Evolutionary conservation across 2,888 invertebrate genomes (phyloP).

Genomic region (Rotaria macrura): DNA sequence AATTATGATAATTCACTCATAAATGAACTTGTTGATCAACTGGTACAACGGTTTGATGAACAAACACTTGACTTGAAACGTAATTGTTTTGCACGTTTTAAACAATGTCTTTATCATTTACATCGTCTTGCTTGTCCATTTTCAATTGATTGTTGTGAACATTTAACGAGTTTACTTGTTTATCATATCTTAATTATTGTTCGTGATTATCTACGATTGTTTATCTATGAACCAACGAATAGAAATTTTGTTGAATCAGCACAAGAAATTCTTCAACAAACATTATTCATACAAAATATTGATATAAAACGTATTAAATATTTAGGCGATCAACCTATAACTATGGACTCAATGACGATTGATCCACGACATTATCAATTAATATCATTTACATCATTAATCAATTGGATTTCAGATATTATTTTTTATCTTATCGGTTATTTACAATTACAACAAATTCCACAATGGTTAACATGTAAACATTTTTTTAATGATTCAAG

Average conservation of each 20-base stretch:
- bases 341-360: too few relatives aligned
- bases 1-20: neutral
- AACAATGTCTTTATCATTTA: neutral
- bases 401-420: neutral
- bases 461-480: too few relatives aligned
- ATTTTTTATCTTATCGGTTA: neutral
- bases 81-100: neutral
- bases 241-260: neutral
- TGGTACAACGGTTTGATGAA: neutral
- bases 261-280: conserved; percentile 5
- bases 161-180: neutral
- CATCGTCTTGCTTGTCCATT: neutral
- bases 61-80: neutral
- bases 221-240: neutral
- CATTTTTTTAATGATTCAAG: conserved; percentile 3
- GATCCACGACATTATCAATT: neutral
- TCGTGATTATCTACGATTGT: neutral
- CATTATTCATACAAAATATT: neutral
- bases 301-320: neutral
- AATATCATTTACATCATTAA: neutral
- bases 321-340: neutral
- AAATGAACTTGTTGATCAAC: neutral
- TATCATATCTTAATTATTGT: neutral
- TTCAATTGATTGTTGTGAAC: neutral
- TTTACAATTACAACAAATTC: neutral